Conservation (phyloP, 1,140 invertebrate genomes). For the Aphidius ervi region DNA sequence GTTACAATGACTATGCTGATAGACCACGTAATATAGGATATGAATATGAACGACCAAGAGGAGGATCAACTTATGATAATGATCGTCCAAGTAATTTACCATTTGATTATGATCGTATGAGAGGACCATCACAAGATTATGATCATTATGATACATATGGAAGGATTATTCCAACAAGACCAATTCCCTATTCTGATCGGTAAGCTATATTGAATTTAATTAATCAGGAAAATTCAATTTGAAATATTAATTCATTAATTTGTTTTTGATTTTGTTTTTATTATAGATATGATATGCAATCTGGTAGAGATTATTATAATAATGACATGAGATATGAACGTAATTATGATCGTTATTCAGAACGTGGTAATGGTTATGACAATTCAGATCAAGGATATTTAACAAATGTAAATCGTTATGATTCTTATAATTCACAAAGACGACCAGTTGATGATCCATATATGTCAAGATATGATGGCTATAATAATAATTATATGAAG, state of each 20-base stretch:
- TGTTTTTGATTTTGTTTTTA: background rate
- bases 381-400: slow-evolving; percentile 38
- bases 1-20: slow-evolving; percentile 34
- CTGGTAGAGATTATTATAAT: slow-evolving; percentile 38
- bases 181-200: slow-evolving; percentile 21
- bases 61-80: slow-evolving; percentile 31
- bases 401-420: slow-evolving; percentile 34
- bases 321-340: slow-evolving; percentile 34
- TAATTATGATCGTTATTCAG: slow-evolving; percentile 37
- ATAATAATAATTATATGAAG: slow-evolving; percentile 28
- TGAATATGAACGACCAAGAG: slow-evolving; percentile 20
- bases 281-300: slow-evolving; percentile 42
- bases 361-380: slow-evolving; percentile 47
- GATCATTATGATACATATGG: slow-evolving; percentile 38
- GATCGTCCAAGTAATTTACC: slow-evolving; percentile 28
- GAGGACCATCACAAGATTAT: slow-evolving; percentile 31
- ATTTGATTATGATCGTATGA: slow-evolving; percentile 35
- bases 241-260: too few relatives aligned
- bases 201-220: slow-evolving; percentile 5
- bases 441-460: slow-evolving; percentile 32
- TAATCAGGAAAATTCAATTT: too few relatives aligned
- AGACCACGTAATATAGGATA: slow-evolving; percentile 16
- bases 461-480: slow-evolving; percentile 34
- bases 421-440: slow-evolving; percentile 34
- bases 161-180: slow-evolving; percentile 30